A percentile compares a stretch with the other conserved stretches of the same genome.
phyloP scores from a whole-genome alignment of 2,113 vertebrate genomes.

The Austrofundulus limnaeus region DNA sequence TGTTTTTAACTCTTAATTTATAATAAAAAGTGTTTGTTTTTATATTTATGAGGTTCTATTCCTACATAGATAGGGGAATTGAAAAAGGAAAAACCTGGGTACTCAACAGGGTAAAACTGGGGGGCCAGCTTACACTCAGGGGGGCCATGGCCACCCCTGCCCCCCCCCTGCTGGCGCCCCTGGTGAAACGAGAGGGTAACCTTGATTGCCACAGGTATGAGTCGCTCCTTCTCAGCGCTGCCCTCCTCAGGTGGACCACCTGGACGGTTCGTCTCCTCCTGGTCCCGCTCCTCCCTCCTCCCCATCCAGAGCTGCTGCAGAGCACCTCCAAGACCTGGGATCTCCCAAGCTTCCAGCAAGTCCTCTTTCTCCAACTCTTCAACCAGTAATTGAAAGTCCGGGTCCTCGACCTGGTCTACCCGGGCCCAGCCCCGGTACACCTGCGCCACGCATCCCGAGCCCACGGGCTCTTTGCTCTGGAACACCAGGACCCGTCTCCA shows the following conservation, averaged over 20 bases:
- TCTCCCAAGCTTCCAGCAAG: constrained; percentile 81
- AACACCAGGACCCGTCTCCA: constrained; percentile 84
- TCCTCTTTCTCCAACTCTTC: constrained; percentile 61
- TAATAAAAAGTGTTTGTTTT: too few relatives aligned
- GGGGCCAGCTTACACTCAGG: too few relatives aligned
- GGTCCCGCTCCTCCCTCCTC: constrained; percentile 44
- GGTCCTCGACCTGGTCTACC: constrained; percentile 70
- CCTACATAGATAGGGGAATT: too few relatives aligned
- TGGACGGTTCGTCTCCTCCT: constrained; percentile 30
- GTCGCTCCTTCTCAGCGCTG: constrained; percentile 50
- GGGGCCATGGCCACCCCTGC: too few relatives aligned
- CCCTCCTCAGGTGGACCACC: constrained; percentile 18
- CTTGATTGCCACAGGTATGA: constrained; percentile 92
- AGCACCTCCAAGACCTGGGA: constrained; percentile 72
- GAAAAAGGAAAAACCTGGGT: too few relatives aligned
- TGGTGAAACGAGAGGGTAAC: constrained; percentile 81
- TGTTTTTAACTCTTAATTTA: too few relatives aligned
- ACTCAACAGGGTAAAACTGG: too few relatives aligned
- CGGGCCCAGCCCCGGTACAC: constrained; percentile 89
- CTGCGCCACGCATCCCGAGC: constrained; percentile 92
- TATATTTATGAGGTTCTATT: too few relatives aligned
- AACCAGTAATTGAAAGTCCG: constrained; percentile 60
- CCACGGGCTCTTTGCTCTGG: constrained; percentile 85
- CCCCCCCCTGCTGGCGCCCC: too few relatives aligned
- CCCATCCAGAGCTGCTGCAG: constrained; percentile 62